A percentile compares a stretch with the other conserved stretches of the same genome.
Evolutionary conservation across 2,888 invertebrate species (phyloP).

Genomic region (Opisthograptis luteolata): DNA sequence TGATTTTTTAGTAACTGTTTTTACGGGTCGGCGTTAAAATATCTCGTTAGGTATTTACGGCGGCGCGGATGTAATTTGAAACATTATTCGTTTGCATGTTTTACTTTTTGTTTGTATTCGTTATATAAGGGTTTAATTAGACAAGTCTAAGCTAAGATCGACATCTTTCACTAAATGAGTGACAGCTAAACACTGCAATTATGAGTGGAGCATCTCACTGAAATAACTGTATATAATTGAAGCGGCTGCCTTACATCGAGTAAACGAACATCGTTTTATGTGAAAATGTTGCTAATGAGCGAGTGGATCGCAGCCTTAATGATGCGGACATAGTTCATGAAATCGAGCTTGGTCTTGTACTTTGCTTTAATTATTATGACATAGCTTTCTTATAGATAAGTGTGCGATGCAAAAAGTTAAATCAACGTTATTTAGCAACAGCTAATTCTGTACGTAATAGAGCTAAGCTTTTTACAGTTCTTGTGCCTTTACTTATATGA

Average conservation of each 20-base stretch:
- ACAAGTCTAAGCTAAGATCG: constrained; percentile 56
- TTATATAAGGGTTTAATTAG: constrained; percentile 50
- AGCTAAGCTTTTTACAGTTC: constrained; percentile 26
- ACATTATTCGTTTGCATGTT: constrained; percentile 38
- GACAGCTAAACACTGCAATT: constrained; percentile 75
- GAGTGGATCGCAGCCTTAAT: constrained; percentile 68
- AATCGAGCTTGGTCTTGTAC: constrained; percentile 53
- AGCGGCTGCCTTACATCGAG: constrained; percentile 63
- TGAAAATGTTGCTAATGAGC: constrained; percentile 78
- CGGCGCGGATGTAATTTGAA: constrained; percentile 47
- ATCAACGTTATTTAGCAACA: constrained; percentile 31
- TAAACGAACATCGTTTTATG: constrained; percentile 73
- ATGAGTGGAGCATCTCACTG: constrained; percentile 67
- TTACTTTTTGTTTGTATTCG: constrained; percentile 40
- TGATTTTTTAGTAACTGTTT: constrained; percentile 63
- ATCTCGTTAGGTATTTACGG: constrained; percentile 49
- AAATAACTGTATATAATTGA: constrained; percentile 80
- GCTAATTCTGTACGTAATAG: constrained; percentile 33
- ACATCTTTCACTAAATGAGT: constrained; percentile 70
- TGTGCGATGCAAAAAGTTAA: constrained; percentile 34
- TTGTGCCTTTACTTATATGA: neutral
- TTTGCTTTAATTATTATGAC: constrained; percentile 51
- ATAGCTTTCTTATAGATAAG: constrained; percentile 45
- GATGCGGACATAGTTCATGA: constrained; percentile 70
- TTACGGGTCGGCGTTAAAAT: constrained; percentile 54